A percentile compares a stretch with the other conserved stretches of the same genome.
These are phyloP conservation scores for Plusia festucae DNA, from an alignment of 2,888 invertebrate genomes.

Conservation along the genomic window DNA sequence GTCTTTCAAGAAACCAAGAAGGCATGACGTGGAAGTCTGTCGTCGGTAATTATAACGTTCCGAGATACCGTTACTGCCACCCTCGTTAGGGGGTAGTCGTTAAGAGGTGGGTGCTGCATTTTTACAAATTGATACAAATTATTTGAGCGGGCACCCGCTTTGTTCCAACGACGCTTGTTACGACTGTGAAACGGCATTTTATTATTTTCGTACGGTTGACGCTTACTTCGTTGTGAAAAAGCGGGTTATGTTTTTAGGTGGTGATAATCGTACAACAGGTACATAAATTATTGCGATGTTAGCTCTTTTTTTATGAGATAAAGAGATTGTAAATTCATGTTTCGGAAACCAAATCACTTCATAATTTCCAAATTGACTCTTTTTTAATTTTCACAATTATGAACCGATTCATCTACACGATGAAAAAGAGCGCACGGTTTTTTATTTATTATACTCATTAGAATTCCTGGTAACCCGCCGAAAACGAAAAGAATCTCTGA, in stretches of 20 bases:
- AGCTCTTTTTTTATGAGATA: too few relatives aligned
- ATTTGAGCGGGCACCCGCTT: constrained; percentile 88
- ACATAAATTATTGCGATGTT: too few relatives aligned
- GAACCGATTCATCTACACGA: too few relatives aligned
- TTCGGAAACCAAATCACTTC: too few relatives aligned
- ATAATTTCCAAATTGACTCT: too few relatives aligned
- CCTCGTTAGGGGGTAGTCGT: constrained; percentile 63
- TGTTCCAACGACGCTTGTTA: constrained; percentile 89
- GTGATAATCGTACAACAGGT: not conserved
- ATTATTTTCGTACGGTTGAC: constrained; percentile 78
- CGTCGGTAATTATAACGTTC: constrained; percentile 81
- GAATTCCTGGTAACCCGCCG: too few relatives aligned
- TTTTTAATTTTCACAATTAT: too few relatives aligned
- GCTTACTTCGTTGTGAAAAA: constrained; percentile 59
- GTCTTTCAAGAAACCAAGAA: constrained; percentile 55
- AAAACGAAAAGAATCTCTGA: not conserved
- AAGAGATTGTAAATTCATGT: too few relatives aligned
- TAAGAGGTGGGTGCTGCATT: constrained; percentile 83
- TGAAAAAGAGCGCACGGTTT: too few relatives aligned
- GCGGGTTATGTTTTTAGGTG: constrained; percentile 9
- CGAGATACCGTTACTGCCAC: constrained; percentile 64
- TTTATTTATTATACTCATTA: too few relatives aligned
- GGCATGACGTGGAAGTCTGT: constrained; percentile 65
- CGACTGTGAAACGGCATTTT: constrained; percentile 87
- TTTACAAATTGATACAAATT: constrained; percentile 90